These are phyloP conservation scores for Aphidoletes aphidimyza DNA, from an alignment of 2,888 invertebrate genomes.

Conservation along the genomic window DNA sequence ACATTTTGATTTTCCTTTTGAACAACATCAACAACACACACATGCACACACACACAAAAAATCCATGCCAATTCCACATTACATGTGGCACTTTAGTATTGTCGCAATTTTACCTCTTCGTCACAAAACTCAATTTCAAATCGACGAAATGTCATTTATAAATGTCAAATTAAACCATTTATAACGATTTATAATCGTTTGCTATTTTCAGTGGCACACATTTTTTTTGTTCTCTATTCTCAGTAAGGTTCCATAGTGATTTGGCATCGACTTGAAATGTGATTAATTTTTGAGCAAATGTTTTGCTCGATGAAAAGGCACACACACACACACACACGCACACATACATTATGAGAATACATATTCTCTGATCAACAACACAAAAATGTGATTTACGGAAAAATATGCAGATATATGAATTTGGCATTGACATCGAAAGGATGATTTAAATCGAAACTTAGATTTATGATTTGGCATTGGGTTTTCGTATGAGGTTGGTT, in stretches of 20 bases:
- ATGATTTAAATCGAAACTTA: slow-evolving; percentile 40
- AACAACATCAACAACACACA: not conserved
- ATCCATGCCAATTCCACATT: not conserved
- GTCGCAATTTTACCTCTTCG: not conserved
- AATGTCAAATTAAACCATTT: slow-evolving; percentile 54
- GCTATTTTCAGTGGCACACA: not conserved
- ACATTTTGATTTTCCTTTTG: slow-evolving; percentile 14
- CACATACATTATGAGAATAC: no score
- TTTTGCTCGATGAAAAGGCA: slow-evolving; percentile 13
- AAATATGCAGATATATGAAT: slow-evolving; percentile 25
- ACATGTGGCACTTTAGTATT: not conserved
- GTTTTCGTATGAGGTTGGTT: not conserved
- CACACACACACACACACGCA: no score
- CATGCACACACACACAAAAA: not conserved
- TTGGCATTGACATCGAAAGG: slow-evolving; percentile 49
- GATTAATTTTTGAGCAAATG: slow-evolving; percentile 34
- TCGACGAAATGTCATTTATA: slow-evolving; percentile 41
- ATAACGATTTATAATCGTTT: slow-evolving; percentile 47
- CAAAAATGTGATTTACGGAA: not conserved
- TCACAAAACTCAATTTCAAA: not conserved
- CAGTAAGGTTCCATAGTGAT: not conserved
- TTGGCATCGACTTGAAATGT: not conserved
- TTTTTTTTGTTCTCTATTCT: not conserved
- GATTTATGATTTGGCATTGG: not conserved
- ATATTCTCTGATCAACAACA: no score